These are phyloP conservation scores for Plecotus auritus DNA, from an alignment of 2,113 vertebrate genomes.

Conservation along the genomic window DNA sequence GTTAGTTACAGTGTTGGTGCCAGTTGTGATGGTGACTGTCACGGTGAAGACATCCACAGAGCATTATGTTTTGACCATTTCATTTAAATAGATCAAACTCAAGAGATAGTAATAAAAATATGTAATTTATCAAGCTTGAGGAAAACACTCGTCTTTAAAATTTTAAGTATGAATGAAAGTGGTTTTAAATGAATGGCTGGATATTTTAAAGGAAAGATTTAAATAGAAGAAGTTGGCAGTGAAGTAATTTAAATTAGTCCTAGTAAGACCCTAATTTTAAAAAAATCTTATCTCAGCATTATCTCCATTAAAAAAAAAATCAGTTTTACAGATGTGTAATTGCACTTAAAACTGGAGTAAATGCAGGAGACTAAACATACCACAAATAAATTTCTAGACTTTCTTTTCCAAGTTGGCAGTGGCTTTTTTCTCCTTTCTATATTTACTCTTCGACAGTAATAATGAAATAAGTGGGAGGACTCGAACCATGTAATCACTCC, in stretches of 20 bases:
- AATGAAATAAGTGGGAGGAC: conserved; percentile 57
- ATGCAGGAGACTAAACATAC: conserved; percentile 50
- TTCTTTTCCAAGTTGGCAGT: conserved; percentile 10
- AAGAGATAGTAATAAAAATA: neutral
- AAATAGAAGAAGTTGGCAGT: conserved; percentile 28
- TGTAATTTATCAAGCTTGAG: neutral
- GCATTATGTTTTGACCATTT: neutral
- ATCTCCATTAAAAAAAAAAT: neutral
- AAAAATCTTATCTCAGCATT: conserved; percentile 30
- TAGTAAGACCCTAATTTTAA: conserved; percentile 63
- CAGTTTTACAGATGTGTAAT: conserved; percentile 65
- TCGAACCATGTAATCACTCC: conserved; percentile 13
- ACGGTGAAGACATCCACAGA: neutral
- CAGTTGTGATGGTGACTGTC: neutral
- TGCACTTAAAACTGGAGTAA: conserved; percentile 54
- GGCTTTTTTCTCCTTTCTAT: conserved; percentile 49
- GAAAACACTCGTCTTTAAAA: neutral
- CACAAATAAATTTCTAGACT: conserved; percentile 63
- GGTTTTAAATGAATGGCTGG: neutral
- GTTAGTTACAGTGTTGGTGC: conserved; percentile 9
- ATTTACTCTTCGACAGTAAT: conserved; percentile 50
- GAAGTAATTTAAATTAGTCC: conserved; percentile 25
- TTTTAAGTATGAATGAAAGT: neutral
- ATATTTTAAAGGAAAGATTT: conserved; percentile 23
- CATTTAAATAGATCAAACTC: neutral